Conservation (phyloP, 1,140 invertebrate genomes). For the Drosophila rhopaloa region DNA sequence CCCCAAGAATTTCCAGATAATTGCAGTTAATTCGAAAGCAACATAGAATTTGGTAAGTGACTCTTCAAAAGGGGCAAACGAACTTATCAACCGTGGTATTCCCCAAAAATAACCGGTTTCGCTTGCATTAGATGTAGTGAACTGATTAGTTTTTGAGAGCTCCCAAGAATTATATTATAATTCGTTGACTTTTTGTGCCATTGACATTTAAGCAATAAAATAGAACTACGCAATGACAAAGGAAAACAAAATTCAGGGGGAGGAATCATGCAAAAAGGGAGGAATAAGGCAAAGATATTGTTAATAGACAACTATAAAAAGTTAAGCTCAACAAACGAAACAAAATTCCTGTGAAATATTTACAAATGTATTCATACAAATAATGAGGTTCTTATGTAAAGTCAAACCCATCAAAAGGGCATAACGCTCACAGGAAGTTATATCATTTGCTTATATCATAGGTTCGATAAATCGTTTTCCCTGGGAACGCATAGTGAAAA, state of each 20-base stretch:
- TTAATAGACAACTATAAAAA: too few relatives aligned
- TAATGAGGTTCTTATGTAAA: conserved; percentile 6
- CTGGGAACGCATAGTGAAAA: conserved; percentile 11
- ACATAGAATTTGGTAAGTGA: conserved; percentile 37
- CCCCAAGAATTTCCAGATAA: conserved; percentile 33
- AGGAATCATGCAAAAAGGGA: background rate
- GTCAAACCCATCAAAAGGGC: background rate
- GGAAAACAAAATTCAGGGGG: background rate
- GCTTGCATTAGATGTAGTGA: conserved; percentile 18
- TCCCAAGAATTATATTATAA: conserved; percentile 17
- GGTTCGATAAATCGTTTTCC: conserved; percentile 4
- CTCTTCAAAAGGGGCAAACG: conserved; percentile 23
- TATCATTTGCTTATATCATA: conserved; percentile 27
- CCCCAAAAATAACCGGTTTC: conserved; percentile 16
- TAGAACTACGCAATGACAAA: background rate
- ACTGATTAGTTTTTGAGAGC: conserved; percentile 7
- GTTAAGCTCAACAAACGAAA: background rate
- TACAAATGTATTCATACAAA: background rate
- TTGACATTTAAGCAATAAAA: background rate
- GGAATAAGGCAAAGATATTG: too few relatives aligned
- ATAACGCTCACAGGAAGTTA: conserved; percentile 11
- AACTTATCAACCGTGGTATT: conserved; percentile 24
- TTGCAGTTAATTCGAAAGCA: conserved; percentile 39
- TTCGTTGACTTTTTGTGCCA: background rate
- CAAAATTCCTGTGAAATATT: background rate